A percentile compares a stretch with the other conserved stretches of the same genome.
Evolutionary conservation across 1,140 invertebrate genomes (phyloP).

Genomic region (Bombus waltoni): DNA sequence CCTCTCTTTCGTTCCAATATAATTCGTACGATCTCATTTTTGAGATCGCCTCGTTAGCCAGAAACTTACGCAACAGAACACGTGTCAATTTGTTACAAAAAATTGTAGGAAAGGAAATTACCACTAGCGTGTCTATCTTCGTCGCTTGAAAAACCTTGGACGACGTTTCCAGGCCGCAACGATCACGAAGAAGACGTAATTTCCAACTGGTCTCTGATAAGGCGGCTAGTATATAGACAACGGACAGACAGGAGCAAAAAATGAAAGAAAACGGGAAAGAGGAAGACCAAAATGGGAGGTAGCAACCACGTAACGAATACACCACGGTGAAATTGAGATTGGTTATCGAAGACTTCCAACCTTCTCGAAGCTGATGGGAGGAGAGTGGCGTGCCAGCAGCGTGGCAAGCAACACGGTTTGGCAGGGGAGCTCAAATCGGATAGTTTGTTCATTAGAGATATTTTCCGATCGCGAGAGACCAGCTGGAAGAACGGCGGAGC

Average conservation of each 20-base stretch:
- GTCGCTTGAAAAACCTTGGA: too few relatives aligned
- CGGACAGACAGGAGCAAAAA: not conserved
- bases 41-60: not conserved
- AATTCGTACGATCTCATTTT: conserved; percentile 1
- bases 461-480: conserved; percentile 56
- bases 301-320: conserved; percentile 57
- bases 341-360: conserved; percentile 62
- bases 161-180: not conserved
- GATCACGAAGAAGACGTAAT: not conserved
- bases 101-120: not conserved
- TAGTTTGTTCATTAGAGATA: conserved; percentile 74
- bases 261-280: not conserved
- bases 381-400: conserved; percentile 12
- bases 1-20: conserved; percentile 14
- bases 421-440: conserved; percentile 68
- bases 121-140: not conserved
- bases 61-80: not conserved
- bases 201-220: conserved; percentile 28
- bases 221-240: not conserved
- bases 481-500: conserved; percentile 42
- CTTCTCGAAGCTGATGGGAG: conserved; percentile 33
- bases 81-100: not conserved
- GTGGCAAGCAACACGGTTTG: conserved; percentile 14
- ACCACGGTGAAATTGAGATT: conserved; percentile 69
- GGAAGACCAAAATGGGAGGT: conserved; percentile 33